Percentiles rank a stretch among this genome's conserved stretches.
Conservation (phyloP, 1,140 invertebrate genomes). For the Sinonovacula constricta region DNA sequence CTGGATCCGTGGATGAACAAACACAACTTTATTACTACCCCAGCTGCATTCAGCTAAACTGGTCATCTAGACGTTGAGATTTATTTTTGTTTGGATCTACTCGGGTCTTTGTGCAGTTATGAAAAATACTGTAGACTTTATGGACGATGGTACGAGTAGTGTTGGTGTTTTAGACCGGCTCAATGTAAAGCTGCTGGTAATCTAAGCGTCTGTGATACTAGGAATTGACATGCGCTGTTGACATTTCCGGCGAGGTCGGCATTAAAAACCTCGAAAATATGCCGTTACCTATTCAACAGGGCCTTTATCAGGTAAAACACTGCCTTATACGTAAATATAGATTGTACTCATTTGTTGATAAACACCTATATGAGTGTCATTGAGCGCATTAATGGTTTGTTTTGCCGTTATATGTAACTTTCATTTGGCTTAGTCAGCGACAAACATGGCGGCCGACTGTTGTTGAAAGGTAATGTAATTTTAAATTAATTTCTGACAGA, state of each 20-base stretch:
- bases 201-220: too few species aligned
- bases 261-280: constrained; percentile 58
- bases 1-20: too few species aligned
- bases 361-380: background rate
- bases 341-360: background rate
- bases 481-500: background rate
- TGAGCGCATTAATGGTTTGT: background rate
- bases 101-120: too few species aligned
- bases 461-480: background rate
- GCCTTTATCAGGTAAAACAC: constrained; percentile 64
- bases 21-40: too few species aligned
- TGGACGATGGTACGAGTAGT: too few species aligned
- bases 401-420: background rate
- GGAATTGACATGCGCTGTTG: background rate
- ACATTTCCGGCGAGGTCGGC: background rate
- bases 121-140: too few species aligned
- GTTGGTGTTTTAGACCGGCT: too few species aligned
- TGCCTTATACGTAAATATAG: background rate
- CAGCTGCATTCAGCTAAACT: too few species aligned
- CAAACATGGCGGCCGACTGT: background rate
- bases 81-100: too few species aligned
- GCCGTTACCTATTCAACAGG: constrained; percentile 70
- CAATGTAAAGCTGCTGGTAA: too few species aligned
- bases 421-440: background rate
- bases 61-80: too few species aligned